A percentile compares a stretch with the other conserved stretches of the same genome.
phyloP scores from a whole-genome alignment of 2,888 invertebrate species.

The Peribatodes rhomboidaria region DNA sequence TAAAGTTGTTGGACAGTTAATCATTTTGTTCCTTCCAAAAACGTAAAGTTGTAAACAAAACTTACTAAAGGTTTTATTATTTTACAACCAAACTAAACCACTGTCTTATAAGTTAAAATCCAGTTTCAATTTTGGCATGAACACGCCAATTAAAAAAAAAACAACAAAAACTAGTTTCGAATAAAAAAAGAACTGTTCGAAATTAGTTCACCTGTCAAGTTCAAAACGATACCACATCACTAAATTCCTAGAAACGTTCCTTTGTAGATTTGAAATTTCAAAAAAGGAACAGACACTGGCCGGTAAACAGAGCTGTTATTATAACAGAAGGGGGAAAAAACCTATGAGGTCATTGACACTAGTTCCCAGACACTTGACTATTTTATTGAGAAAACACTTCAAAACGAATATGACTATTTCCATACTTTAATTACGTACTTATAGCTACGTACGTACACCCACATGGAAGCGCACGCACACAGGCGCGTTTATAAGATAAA shows the following conservation, averaged over 20 bases:
- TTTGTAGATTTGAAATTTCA: conserved; percentile 57
- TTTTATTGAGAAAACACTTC: conserved; percentile 86
- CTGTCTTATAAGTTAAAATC: conserved; percentile 12
- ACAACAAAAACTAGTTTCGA: conserved; percentile 7
- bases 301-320: conserved; percentile 79
- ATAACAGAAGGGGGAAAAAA: conserved; percentile 75
- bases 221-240: conserved; percentile 45
- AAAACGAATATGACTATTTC: conserved; percentile 85
- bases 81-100: conserved; percentile 8
- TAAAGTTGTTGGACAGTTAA: conserved; percentile 14
- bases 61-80: conserved; percentile 29
- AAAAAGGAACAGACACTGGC: conserved; percentile 68
- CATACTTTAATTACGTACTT: conserved; percentile 83
- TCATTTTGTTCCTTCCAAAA: conserved; percentile 17
- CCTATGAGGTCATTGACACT: conserved; percentile 73
- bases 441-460: conserved; percentile 58
- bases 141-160: conserved; percentile 7
- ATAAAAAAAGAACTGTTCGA: conserved; percentile 19
- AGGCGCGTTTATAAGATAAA: conserved; percentile 74
- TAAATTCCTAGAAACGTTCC: conserved; percentile 54
- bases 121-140: conserved; percentile 21
- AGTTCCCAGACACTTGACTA: conserved; percentile 81
- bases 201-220: conserved; percentile 29
- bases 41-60: conserved; percentile 7
- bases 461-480: conserved; percentile 64